Base-by-base conservation (phyloP, 2,888 invertebrate genomes). In the Epirrhoe alternata region DNA sequence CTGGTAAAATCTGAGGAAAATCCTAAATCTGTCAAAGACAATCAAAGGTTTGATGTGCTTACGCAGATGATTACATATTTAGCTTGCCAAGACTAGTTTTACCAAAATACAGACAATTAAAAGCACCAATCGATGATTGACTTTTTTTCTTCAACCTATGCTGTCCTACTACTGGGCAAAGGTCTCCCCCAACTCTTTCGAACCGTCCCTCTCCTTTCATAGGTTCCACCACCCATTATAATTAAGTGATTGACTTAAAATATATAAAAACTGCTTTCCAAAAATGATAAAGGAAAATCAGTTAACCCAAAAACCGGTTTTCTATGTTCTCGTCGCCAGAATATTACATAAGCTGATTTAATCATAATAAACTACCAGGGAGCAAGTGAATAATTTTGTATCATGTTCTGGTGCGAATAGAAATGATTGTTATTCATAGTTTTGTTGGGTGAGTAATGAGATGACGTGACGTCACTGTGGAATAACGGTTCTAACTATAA, bases 351-450 rank as follows among this genome's bases (percentile, higher is more conserved):
- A 61, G 58, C 47, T 57, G 64, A 60, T 66, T 64, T 62, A 61
- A 61, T 62, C 67, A 56, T 64, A 64, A 67, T 64, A 67, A 59
- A 59, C 61, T 66, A 56, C 33, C 45, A 12, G 38, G 52, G 65
- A 17, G 58, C 58, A 53, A 65, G 65, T 61, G 56, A 61, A 61
- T 61, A 66, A 66, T 61, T 66, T 66, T 58, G 61, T 61, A 66
- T 57, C 51, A 38, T 31, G 49, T 33, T 45, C 47, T 49, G 49
- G 53, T 49, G 38, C 49, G 49, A 57, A 61, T 61, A 51, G 12
- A 31, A 56, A 47, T 65, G 24, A 52, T 42, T 58, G 58, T 49
- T 58, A 33, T 58, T 45, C 58, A 50, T 33, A 17, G 49, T 49
- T 58, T 58, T 42, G 38, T 12, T 47, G 16, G 47, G 16, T 47